Conservation (phyloP, 2,797 vertebrate species). For the Eurystomus glaucurus region DNA sequence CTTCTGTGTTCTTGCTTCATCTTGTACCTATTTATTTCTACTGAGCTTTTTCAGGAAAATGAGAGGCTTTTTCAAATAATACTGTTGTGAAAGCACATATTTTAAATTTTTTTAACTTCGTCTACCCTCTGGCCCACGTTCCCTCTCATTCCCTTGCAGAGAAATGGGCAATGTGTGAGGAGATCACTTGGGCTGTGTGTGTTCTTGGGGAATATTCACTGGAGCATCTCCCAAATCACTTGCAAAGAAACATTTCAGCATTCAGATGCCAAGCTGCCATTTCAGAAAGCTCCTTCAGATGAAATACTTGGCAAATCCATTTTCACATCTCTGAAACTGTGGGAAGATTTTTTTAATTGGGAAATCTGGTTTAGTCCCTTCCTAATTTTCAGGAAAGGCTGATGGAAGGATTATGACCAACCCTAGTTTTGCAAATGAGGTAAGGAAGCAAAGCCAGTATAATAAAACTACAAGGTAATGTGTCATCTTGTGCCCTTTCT, state of each 20-base stretch:
- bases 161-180: neutral
- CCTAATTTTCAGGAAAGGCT: constrained; percentile 64
- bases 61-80: neutral
- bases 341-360: constrained; percentile 64
- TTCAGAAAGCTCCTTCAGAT: constrained; percentile 31
- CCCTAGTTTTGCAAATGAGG: constrained; percentile 71
- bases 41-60: neutral
- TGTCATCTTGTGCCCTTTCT: constrained; percentile 52
- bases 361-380: constrained; percentile 61
- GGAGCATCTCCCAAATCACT: neutral
- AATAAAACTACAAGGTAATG: constrained; percentile 54
- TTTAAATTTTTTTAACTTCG: neutral
- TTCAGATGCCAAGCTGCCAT: neutral
- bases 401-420: constrained; percentile 62
- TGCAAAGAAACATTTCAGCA: constrained; percentile 1
- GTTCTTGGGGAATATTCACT: neutral
- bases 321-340: constrained; percentile 60
- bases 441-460: constrained; percentile 37
- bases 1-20: neutral
- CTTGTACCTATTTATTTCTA: accelerated
- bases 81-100: neutral
- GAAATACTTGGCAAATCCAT: constrained; percentile 15
- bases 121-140: neutral
- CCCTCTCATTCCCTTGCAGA: neutral
- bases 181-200: accelerated